These are phyloP conservation scores for Germaria angustata DNA, from an alignment of 2,888 invertebrate species.

Conservation along the genomic window DNA sequence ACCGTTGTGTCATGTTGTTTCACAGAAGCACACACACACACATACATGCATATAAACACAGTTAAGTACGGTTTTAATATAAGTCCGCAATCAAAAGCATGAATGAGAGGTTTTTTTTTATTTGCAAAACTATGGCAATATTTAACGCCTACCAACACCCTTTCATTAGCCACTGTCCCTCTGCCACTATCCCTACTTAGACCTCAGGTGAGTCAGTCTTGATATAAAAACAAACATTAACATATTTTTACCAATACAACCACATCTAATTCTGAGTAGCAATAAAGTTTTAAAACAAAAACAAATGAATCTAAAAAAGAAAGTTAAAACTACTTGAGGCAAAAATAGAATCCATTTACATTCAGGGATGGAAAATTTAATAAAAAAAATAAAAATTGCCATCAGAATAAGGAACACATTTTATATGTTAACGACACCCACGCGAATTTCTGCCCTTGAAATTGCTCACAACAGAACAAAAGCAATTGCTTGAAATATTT, in stretches of 20 bases:
- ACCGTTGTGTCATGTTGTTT: conserved; percentile 54
- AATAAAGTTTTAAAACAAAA: conserved; percentile 9
- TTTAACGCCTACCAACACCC: conserved; percentile 7
- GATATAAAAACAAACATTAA: neutral
- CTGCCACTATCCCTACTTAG: neutral
- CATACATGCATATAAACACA: neutral
- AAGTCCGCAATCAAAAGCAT: neutral
- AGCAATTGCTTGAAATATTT: too few relatives aligned
- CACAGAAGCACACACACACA: neutral
- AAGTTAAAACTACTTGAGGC: conserved; percentile 43
- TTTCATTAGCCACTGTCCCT: neutral
- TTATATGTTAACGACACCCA: too few relatives aligned
- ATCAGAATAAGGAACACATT: too few relatives aligned
- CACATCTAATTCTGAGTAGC: neutral
- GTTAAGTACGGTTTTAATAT: conserved; percentile 34
- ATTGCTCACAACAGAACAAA: too few relatives aligned
- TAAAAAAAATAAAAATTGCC: too few relatives aligned
- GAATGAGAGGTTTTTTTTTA: conserved; percentile 25
- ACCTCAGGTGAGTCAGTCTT: conserved; percentile 31
- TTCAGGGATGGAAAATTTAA: conserved; percentile 18
- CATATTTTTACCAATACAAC: neutral
- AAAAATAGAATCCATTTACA: conserved; percentile 15
- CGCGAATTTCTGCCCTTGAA: too few relatives aligned
- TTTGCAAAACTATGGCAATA: conserved; percentile 13
- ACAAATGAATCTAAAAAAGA: conserved; percentile 44